Percentiles rank a stretch among this genome's conserved stretches.
Conservation (phyloP, 1,140 invertebrate genomes). For the Drosophila obscura region DNA sequence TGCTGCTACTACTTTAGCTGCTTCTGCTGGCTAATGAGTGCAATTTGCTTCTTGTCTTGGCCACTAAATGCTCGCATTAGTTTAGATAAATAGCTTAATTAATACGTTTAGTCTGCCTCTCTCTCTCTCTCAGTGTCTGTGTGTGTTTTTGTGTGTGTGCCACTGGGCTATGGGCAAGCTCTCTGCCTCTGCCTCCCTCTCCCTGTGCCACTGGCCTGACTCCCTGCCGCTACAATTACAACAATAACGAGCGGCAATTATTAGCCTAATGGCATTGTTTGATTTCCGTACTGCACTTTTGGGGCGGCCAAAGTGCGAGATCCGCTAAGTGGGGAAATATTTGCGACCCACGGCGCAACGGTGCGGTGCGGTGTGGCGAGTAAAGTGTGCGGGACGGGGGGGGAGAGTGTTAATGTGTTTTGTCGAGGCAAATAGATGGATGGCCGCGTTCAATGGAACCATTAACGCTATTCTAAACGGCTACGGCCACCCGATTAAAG, state of each 20-base stretch:
- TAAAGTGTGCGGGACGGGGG: neutral
- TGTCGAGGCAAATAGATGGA: constrained; percentile 41
- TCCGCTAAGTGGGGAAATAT: constrained; percentile 55
- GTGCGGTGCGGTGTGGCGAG: neutral
- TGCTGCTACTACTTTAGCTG: no score
- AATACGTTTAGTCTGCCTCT: constrained; percentile 67
- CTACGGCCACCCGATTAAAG: constrained; percentile 10
- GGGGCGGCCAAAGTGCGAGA: constrained; percentile 8
- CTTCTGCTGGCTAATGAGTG: constrained; percentile 69
- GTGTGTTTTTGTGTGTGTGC: constrained; percentile 3
- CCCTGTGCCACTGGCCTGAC: constrained; percentile 2
- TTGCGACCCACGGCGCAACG: neutral
- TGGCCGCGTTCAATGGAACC: constrained; percentile 37
- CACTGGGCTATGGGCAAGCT: constrained; percentile 17
- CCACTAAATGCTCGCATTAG: constrained; percentile 82
- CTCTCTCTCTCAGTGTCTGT: neutral
- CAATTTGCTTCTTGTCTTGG: constrained; percentile 81
- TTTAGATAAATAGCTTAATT: constrained; percentile 83
- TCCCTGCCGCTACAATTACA: constrained; percentile 61
- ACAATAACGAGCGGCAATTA: constrained; percentile 78
- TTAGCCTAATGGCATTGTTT: constrained; percentile 78
- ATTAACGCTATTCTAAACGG: constrained; percentile 23
- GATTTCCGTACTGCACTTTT: constrained; percentile 69
- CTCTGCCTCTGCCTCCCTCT: no score
- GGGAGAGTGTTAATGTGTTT: constrained; percentile 26